Base-by-base conservation (phyloP, 2,113 vertebrate species). In the Butastur rufipennis region DNA sequence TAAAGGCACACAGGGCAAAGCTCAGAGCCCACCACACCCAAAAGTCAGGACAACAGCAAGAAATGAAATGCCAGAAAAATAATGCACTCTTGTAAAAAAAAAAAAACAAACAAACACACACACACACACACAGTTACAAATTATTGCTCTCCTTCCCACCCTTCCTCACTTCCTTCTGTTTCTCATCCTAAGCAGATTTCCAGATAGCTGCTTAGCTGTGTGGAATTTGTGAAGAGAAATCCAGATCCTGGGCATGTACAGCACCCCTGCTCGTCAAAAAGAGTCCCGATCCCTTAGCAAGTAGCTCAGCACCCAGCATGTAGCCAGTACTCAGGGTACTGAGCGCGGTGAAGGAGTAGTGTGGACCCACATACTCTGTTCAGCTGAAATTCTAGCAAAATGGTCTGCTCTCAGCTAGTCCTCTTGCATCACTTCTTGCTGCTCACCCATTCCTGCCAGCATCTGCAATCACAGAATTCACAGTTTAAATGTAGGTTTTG, bases 151-250 rank as follows among this genome's bases (percentile, higher is more conserved):
- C 55, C 72, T 95, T 94, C 81, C 66, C 7, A 1, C 45, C 66
- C 81, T 89, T 86, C 32, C 62, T 91, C 22, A 17, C 50, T 70
- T 85, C 78, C 67, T 84, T 93, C n/a, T 91, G 68, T 93, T 91
- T 93, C 81, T 86, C 72, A 75, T 80, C n/a, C 78, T 91, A 93
- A 96, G n/a, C 66, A 73, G 67, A 93, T 95, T 97, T 96, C 94
- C 97, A 95, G 94, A 95, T 77, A 95, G 32, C 61, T 88, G 55
- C 73, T 94, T 82, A 95, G 86, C 58, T 93, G 14, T 82, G 73
- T 36, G 81, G 86, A 95, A 90, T 95, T 90, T 63, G 32, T 95
- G 77, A 95, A 91, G 81, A 96, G 93, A 96, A 96, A 90, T 94
- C 58, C 93, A 95, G 81, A 89, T 58, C 61, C 26, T 82, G 66